phyloP scores from a whole-genome alignment of 2,888 invertebrate genomes.

The Margaritifera margaritifera region DNA sequence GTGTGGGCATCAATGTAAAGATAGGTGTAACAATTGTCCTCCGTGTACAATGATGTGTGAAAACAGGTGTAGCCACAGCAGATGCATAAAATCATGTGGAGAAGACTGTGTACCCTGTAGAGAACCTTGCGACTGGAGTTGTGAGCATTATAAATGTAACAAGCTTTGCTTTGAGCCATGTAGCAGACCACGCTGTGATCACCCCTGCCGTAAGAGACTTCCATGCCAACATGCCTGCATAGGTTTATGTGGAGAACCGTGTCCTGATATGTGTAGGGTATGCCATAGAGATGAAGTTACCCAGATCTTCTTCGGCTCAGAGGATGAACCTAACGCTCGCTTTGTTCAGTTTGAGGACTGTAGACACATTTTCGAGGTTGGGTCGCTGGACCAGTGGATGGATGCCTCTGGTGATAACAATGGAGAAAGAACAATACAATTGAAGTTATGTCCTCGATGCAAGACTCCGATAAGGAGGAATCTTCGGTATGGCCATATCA shows the following conservation, averaged over 20 bases:
- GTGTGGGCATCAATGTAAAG: slow-evolving; percentile 69
- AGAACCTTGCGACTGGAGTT: slow-evolving; percentile 67
- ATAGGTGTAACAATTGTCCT: slow-evolving; percentile 64
- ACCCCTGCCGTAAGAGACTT: slow-evolving; percentile 66
- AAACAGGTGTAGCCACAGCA: slow-evolving; percentile 65
- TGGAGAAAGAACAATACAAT: slow-evolving; percentile 21
- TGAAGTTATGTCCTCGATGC: slow-evolving; percentile 77
- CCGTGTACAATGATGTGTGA: slow-evolving; percentile 71
- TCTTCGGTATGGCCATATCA: slow-evolving; percentile 76
- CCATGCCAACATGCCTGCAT: slow-evolving; percentile 76
- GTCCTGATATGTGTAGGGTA: slow-evolving; percentile 78
- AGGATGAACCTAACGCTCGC: slow-evolving; percentile 76
- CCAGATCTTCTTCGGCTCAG: slow-evolving; percentile 74
- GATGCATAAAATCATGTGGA: slow-evolving; percentile 61
- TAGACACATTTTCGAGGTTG: slow-evolving; percentile 69
- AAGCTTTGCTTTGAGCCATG: slow-evolving; percentile 71
- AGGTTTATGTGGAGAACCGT: slow-evolving; percentile 83
- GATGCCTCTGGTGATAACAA: slow-evolving; percentile 72
- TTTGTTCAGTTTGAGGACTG: slow-evolving; percentile 68
- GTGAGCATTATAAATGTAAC: slow-evolving; percentile 63
- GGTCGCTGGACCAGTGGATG: slow-evolving; percentile 71
- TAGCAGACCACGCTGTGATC: slow-evolving; percentile 65
- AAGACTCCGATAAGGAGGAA: slow-evolving; percentile 78
- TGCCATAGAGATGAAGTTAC: slow-evolving; percentile 74
- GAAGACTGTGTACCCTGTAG: slow-evolving; percentile 62